phyloP scores from a whole-genome alignment of 2,113 vertebrate genomes.

The Sander lucioperca region DNA sequence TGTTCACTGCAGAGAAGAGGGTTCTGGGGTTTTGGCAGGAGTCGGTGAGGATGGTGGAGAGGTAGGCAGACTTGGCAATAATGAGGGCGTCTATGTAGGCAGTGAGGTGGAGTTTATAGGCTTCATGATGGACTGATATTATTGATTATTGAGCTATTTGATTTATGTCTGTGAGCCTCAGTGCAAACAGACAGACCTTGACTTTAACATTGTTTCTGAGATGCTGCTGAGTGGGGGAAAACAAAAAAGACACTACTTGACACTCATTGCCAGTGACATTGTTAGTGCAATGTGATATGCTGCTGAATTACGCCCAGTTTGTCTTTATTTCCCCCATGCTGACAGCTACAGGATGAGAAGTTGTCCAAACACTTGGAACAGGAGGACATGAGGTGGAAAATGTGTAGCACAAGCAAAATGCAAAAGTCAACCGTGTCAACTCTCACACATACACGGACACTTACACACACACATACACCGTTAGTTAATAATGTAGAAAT shows the following conservation, averaged over 20 bases:
- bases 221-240: constrained; percentile 35
- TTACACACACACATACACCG: not conserved
- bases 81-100: too few species aligned
- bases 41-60: too few species aligned
- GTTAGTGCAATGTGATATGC: constrained; percentile 47
- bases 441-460: constrained; percentile 2
- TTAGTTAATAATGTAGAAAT: constrained; percentile 6
- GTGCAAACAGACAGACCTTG: constrained; percentile 26
- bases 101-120: too few species aligned
- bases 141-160: constrained; percentile 42
- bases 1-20: too few species aligned
- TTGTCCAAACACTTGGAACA: constrained; percentile 10
- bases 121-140: not conserved
- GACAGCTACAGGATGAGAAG: constrained; percentile 46
- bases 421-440: not conserved
- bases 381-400: constrained; percentile 28
- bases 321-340: constrained; percentile 53
- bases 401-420: constrained; percentile 19
- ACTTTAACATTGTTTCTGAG: constrained; percentile 39
- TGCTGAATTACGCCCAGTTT: constrained; percentile 49
- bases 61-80: too few species aligned
- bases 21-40: too few species aligned
- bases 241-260: constrained; percentile 20
- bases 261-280: constrained; percentile 40
- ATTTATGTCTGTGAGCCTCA: constrained; percentile 6